Base-by-base conservation (phyloP, 2,888 invertebrate genomes). In the Aporophyla lueneburgensis region DNA sequence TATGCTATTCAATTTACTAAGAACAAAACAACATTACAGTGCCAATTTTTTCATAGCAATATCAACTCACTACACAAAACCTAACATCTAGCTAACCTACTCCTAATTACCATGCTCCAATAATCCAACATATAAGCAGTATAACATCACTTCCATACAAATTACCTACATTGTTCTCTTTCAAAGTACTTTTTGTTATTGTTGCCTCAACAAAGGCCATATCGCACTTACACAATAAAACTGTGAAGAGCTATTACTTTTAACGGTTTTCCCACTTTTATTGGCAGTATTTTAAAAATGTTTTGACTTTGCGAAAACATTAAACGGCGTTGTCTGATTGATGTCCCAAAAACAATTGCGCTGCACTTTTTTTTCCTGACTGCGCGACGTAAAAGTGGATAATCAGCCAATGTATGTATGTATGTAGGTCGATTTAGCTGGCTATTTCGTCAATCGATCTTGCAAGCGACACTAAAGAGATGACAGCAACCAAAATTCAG, bases 131-230 rank as follows among this genome's bases (percentile, higher is more conserved):
- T 65, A 63, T 58, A 61, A 46, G 14, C 49, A 5, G 1, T 46
- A 71, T 59, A 58, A 59, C 78, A 54, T 33, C 49, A 46, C 10
- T 53, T 59, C 24, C 27, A 63, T 75, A 80, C 70, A 82, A 82
- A 75, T 80, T 80, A 84, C 72, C 24, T 67, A 84, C 84, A 84
- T 80, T 83, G 84, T 80, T 84, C 71, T 75, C 40, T 80, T 80
- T 70, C 58, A 75, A 73, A 83, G 72, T 80, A 84, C 81, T 63
- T 84, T 84, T 73, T 68, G 56, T 78, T 74, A 69, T 84, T 76
- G 81, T 84, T 76, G 70, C 72, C 68, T 46, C 33, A 46, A 83
- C 83, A 83, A 83, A 82, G 65, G 81, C 76, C 65, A 66, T 81
- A 83, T 74, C 85, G 76, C 81, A 81, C 65, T 84, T 65, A n/a